Conservation (phyloP, 2,888 invertebrate genomes). For the Flexamia atlantica region DNA sequence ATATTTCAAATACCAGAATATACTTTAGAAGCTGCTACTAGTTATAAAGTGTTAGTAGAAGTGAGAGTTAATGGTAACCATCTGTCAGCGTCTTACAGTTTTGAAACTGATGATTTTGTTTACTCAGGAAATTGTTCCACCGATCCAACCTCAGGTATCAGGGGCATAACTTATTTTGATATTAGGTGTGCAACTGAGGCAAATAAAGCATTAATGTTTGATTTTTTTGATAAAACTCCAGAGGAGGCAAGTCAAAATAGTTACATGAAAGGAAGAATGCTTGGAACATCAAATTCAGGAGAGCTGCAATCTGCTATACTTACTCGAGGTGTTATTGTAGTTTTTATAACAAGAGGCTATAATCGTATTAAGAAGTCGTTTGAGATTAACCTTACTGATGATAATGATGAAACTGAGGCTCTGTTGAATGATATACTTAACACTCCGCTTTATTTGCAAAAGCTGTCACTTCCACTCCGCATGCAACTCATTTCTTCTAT, state of each 20-base stretch:
- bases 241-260: background rate
- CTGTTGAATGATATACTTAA: background rate
- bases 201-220: background rate
- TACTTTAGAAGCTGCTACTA: background rate
- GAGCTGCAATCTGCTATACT: background rate
- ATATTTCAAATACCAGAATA: conserved; percentile 5
- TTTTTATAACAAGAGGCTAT: background rate
- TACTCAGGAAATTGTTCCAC: background rate
- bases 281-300: conserved; percentile 7
- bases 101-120: background rate
- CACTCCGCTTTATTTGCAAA: background rate
- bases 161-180: conserved; percentile 2
- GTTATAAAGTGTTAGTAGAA: background rate
- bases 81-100: background rate
- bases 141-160: background rate
- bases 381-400: background rate
- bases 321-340: background rate
- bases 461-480: background rate
- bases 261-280: conserved; percentile 2
- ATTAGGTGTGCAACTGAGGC: background rate
- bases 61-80: background rate
- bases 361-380: background rate
- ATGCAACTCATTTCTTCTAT: background rate
- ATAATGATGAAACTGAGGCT: background rate
- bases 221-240: conserved; percentile 11